Conservation (phyloP, 2,797 vertebrate genomes). For the Chelonia mydas region DNA sequence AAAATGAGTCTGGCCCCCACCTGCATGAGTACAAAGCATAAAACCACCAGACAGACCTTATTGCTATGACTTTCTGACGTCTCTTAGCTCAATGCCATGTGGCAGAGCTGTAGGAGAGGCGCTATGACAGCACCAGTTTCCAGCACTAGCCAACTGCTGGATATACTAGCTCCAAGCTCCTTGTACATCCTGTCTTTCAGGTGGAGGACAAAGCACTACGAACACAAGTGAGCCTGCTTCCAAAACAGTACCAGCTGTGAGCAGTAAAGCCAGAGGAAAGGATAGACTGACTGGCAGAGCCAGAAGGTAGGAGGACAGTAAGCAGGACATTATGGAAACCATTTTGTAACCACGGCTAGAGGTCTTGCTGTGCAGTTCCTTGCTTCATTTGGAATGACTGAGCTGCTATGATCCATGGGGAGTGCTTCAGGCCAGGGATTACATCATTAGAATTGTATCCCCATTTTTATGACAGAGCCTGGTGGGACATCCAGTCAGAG, state of each 20-base stretch:
- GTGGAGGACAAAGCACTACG: conserved; percentile 80
- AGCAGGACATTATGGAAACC: background rate
- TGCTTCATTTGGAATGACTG: background rate
- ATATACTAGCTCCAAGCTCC: background rate
- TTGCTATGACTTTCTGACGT: background rate
- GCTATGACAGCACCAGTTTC: background rate
- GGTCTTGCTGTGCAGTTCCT: background rate
- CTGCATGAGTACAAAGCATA: background rate
- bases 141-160: background rate
- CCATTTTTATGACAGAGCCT: background rate
- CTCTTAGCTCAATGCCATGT: background rate
- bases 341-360: background rate
- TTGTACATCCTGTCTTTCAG: conserved; percentile 78
- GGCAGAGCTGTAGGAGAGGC: background rate
- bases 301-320: conserved; percentile 84
- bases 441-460: background rate
- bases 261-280: conserved; percentile 94
- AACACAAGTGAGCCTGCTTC: conserved; percentile 79
- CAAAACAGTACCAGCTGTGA: conserved; percentile 81
- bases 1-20: background rate
- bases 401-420: background rate
- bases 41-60: background rate
- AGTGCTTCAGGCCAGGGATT: background rate
- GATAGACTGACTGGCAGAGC: conserved; percentile 97
- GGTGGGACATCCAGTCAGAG: background rate